phyloP scores from a whole-genome alignment of 2,888 invertebrate genomes.

The Drosophila nr. perissopoda region DNA sequence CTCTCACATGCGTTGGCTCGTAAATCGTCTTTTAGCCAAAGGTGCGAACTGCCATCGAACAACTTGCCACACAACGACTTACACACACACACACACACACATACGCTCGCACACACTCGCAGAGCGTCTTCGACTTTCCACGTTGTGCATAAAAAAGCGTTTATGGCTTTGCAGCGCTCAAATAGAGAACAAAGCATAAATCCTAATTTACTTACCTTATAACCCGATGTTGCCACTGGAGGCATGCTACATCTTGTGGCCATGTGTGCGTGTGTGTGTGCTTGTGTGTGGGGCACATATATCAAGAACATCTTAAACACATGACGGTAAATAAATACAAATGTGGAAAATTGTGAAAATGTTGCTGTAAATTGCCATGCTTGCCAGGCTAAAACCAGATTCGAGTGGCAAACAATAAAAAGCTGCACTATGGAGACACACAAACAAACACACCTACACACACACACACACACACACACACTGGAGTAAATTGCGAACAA shows the following conservation, averaged over 20 bases:
- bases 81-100: background rate
- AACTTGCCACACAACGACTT: constrained; percentile 26
- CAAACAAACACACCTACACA: constrained; percentile 22
- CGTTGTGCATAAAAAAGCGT: constrained; percentile 73
- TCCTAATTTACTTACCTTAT: constrained; percentile 77
- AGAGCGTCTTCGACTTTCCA: constrained; percentile 29
- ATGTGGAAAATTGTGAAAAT: constrained; percentile 75
- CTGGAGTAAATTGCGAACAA: constrained; percentile 20
- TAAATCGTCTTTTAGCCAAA: constrained; percentile 72
- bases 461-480: constrained; percentile 28
- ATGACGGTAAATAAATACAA: constrained; percentile 79
- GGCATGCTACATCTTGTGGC: constrained; percentile 44
- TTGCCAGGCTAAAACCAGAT: constrained; percentile 36
- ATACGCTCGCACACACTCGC: background rate
- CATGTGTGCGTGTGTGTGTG: constrained; percentile 21
- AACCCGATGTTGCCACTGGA: constrained; percentile 59
- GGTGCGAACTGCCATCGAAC: constrained; percentile 71
- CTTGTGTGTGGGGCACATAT: constrained; percentile 62
- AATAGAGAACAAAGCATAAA: constrained; percentile 80
- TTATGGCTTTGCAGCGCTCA: constrained; percentile 78
- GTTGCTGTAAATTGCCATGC: constrained; percentile 63
- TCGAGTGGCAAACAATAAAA: constrained; percentile 52
- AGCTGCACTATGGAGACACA: constrained; percentile 31
- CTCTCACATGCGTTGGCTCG: constrained; percentile 75
- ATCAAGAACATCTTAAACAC: constrained; percentile 79